A percentile compares a stretch with the other conserved stretches of the same genome.
phyloP scores from a whole-genome alignment of 2,113 vertebrate species.

The Dolichotis patagonum region DNA sequence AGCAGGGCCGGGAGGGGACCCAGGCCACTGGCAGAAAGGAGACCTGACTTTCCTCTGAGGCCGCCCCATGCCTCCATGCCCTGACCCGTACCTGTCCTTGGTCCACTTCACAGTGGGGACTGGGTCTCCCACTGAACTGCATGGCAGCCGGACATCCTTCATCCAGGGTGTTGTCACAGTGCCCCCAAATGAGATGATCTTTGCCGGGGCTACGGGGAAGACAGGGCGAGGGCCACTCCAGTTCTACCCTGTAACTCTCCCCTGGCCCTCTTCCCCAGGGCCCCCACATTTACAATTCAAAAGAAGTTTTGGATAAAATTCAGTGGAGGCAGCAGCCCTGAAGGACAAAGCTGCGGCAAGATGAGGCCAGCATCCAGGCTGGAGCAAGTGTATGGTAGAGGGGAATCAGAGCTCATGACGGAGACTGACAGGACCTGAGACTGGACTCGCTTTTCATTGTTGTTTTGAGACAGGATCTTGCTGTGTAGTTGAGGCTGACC shows the following conservation, averaged over 20 bases:
- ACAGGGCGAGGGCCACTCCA: neutral
- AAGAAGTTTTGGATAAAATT: neutral
- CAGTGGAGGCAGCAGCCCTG: neutral
- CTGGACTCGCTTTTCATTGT: neutral
- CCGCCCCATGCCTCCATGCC: neutral
- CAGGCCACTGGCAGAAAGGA: neutral
- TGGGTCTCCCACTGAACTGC: conserved; percentile 96
- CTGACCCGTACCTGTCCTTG: conserved; percentile 93
- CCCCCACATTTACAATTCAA: neutral
- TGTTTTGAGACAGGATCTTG: neutral
- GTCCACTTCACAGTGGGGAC: conserved; percentile 97
- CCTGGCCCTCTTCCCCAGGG: neutral
- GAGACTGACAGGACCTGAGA: neutral
- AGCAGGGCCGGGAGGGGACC: neutral
- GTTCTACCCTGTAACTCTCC: neutral
- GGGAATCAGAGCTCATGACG: neutral
- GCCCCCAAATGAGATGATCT: conserved; percentile 98
- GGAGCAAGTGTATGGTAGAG: accelerated
- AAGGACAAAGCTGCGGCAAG: neutral
- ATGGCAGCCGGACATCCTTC: conserved; percentile 97
- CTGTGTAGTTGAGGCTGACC: neutral
- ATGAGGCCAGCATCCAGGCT: neutral
- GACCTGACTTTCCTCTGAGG: neutral
- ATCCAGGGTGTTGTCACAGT: conserved; percentile 98
- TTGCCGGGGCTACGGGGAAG: conserved; percentile 92